Percentiles rank a stretch among this genome's conserved stretches.
Conservation (phyloP, 2,113 vertebrate species). For the Tachycineta bicolor region DNA sequence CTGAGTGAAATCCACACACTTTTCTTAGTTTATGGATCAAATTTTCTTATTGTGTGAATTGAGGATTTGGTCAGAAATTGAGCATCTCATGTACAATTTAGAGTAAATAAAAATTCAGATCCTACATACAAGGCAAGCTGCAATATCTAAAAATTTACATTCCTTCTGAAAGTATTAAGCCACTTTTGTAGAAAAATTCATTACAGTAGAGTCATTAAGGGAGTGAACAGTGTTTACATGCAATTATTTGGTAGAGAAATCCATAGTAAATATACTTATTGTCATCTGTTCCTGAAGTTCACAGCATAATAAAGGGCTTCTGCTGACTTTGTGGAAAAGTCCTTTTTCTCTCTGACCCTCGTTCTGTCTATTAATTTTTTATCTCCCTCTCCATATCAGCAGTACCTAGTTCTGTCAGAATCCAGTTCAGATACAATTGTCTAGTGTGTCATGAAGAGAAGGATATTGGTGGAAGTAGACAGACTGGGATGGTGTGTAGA, state of each 20-base stretch:
- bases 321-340: not conserved
- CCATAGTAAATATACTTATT: not conserved
- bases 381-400: not conserved
- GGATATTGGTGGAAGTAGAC: not conserved
- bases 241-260: not conserved
- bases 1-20: not conserved
- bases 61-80: not conserved
- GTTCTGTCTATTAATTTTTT: not conserved
- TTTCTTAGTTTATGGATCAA: not conserved
- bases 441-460: not conserved
- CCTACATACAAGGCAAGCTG: not conserved
- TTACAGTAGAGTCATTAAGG: not conserved
- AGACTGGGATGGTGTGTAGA: not conserved
- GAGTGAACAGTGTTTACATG: not conserved
- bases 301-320: too few relatives aligned
- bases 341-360: not conserved
- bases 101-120: not conserved
- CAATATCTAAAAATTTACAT: not conserved
- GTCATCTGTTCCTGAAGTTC: not conserved
- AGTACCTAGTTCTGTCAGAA: not conserved
- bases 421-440: not conserved
- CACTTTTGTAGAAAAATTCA: not conserved
- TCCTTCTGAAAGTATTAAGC: not conserved
- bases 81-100: not conserved
- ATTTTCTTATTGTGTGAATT: not conserved